Evolutionary conservation across 2,888 invertebrate genomes (phyloP).

Genomic region (Cremastinae sp.): DNA sequence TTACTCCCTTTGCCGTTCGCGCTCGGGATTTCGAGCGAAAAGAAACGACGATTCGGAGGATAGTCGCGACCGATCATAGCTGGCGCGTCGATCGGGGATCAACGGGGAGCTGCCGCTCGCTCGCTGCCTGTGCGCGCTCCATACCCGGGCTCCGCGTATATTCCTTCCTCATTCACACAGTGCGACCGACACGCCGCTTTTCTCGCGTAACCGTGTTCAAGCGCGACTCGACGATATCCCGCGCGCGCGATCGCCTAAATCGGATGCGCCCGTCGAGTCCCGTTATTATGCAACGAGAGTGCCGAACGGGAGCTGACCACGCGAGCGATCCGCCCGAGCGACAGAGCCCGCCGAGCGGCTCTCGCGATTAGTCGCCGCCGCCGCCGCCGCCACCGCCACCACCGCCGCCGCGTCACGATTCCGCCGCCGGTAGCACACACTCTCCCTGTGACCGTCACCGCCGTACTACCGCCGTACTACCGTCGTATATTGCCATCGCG

Average conservation of each 20-base stretch:
- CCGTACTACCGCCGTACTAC: slow-evolving; percentile 16
- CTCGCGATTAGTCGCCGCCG: slow-evolving; percentile 45
- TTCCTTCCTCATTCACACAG: slow-evolving; percentile 44
- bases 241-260: neutral
- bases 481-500: slow-evolving; percentile 23
- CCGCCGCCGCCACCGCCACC: slow-evolving; percentile 30
- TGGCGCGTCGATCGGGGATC: slow-evolving; percentile 79
- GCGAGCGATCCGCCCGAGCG: no score
- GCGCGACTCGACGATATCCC: neutral
- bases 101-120: slow-evolving; percentile 65
- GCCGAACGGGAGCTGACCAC: no score
- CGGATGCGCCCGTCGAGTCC: slow-evolving; percentile 11
- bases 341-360: neutral
- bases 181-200: slow-evolving; percentile 44
- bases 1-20: slow-evolving; percentile 54
- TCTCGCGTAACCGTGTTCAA: slow-evolving; percentile 4
- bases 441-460: slow-evolving; percentile 11
- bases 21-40: slow-evolving; percentile 76
- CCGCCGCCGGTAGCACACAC: slow-evolving; percentile 3
- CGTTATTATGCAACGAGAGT: slow-evolving; percentile 29
- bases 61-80: slow-evolving; percentile 80
- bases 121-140: slow-evolving; percentile 54
- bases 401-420: slow-evolving; percentile 8
- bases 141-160: slow-evolving; percentile 45
- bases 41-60: slow-evolving; percentile 80